phyloP scores from a whole-genome alignment of 2,797 vertebrate species.

The Gymnocypris eckloni region DNA sequence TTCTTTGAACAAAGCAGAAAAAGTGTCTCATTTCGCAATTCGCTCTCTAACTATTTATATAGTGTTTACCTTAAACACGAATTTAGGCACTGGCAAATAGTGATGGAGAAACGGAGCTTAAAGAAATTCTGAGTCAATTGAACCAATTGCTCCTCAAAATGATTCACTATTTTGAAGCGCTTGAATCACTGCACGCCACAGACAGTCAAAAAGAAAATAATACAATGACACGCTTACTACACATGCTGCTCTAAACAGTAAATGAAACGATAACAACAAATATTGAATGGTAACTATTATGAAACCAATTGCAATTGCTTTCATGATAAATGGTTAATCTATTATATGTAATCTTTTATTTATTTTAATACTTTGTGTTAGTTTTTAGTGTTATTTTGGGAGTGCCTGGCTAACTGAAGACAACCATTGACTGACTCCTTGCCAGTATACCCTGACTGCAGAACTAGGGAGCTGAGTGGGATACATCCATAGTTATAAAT shows the following conservation, averaged over 20 bases:
- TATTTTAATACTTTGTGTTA: not conserved
- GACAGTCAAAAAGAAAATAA: too few species aligned
- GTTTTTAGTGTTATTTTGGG: not conserved
- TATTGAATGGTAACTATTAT: not conserved
- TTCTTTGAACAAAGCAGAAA: not conserved
- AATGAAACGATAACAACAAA: not conserved
- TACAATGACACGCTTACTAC: not conserved
- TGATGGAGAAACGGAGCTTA: constrained; percentile 1
- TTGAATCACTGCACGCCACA: not conserved
- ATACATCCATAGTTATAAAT: not conserved
- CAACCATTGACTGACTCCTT: not conserved
- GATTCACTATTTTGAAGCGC: not conserved
- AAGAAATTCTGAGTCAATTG: not conserved
- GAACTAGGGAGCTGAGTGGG: not conserved
- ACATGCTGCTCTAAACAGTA: not conserved
- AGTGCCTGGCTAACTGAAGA: not conserved
- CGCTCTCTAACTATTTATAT: not conserved
- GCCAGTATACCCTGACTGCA: not conserved
- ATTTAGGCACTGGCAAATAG: not conserved
- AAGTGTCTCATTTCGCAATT: not conserved
- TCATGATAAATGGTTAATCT: not conserved
- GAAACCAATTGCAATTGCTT: not conserved
- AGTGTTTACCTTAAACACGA: not conserved
- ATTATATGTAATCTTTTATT: too few species aligned
- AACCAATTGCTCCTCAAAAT: not conserved